Conservation (phyloP, 23 tunicate species). For the Ascidia mentula region DNA sequence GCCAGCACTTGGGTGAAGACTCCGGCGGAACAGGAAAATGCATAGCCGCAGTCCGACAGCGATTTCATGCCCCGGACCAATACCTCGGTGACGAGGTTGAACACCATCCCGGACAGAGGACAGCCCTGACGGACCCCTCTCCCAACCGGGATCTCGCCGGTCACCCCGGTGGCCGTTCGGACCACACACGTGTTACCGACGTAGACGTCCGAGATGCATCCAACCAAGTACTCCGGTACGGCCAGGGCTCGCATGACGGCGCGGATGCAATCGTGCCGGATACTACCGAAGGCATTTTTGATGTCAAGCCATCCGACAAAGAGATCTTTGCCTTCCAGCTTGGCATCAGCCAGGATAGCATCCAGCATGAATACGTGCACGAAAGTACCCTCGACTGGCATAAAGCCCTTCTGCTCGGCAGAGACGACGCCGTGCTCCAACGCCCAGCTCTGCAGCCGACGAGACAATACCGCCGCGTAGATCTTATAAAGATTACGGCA, state of each 20-base stretch:
- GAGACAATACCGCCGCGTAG: too few relatives aligned
- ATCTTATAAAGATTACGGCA: neutral
- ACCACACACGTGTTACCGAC: neutral
- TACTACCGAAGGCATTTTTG: slow-evolving; percentile 10
- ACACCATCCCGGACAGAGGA: slow-evolving; percentile 15
- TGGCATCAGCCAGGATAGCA: too few relatives aligned
- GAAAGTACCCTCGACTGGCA: too few relatives aligned
- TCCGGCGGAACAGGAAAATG: neutral
- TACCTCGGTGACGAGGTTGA: neutral
- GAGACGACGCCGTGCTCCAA: too few relatives aligned
- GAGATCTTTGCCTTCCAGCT: too few relatives aligned
- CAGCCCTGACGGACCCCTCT: slow-evolving; percentile 24
- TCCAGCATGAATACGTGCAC: too few relatives aligned
- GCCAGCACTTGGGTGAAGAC: neutral
- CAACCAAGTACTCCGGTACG: neutral
- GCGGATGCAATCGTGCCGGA: slow-evolving; percentile 8
- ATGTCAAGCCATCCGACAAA: slow-evolving; percentile 10
- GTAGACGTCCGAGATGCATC: neutral
- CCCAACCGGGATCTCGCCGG: neutral
- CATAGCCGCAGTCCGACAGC: neutral
- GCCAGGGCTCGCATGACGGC: neutral
- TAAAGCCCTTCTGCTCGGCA: too few relatives aligned
- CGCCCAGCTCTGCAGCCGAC: too few relatives aligned
- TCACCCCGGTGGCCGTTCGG: neutral
- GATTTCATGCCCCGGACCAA: slow-evolving; percentile 4